Conservation (phyloP, 2,797 vertebrate species). For the Megalops cyprinoides region DNA sequence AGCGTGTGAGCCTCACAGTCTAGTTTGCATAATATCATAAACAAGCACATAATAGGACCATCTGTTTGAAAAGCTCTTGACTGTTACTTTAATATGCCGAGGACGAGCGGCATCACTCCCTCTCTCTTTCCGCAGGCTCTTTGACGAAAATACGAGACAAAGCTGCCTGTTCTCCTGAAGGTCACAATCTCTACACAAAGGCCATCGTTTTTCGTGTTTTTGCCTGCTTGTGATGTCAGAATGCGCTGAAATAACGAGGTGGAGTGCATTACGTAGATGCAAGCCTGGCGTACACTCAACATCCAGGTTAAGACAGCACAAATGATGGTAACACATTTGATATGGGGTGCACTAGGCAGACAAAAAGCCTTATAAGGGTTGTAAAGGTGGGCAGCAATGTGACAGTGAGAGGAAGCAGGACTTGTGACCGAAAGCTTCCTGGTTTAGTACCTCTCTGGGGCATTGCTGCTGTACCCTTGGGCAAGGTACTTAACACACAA, state of each 20-base stretch:
- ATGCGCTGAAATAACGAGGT: background rate
- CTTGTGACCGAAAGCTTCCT: no score
- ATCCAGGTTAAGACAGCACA: no score
- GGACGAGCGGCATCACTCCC: background rate
- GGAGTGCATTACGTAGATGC: no score
- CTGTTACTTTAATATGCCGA: background rate
- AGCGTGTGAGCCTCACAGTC: background rate
- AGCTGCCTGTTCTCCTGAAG: background rate
- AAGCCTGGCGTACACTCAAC: no score
- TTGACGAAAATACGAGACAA: background rate
- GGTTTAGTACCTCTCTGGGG: no score
- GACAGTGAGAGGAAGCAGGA: no score
- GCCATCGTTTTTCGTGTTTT: background rate
- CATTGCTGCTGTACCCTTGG: no score
- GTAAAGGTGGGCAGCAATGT: no score
- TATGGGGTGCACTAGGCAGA: no score
- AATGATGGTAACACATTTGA: no score
- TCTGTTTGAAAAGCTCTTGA: background rate
- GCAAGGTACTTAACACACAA: no score
- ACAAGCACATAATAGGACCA: background rate
- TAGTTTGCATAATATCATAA: constrained; percentile 12
- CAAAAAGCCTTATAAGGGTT: no score
- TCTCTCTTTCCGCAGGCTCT: background rate
- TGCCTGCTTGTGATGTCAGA: background rate
- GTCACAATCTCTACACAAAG: background rate